phyloP scores from a whole-genome alignment of 1,140 invertebrate species.

The Aphelinus certus region DNA sequence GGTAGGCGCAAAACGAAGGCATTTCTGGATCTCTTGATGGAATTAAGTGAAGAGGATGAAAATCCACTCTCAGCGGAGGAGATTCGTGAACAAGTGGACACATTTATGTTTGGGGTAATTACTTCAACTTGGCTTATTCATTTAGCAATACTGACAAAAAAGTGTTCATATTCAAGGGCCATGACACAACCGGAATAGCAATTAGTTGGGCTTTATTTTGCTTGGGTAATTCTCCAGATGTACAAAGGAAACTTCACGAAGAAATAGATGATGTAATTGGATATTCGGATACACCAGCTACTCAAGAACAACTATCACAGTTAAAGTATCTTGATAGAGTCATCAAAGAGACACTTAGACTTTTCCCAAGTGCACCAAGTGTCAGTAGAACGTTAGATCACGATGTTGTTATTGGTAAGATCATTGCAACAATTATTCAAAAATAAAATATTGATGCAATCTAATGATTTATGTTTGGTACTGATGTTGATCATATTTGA shows the following conservation, averaged over 20 bases:
- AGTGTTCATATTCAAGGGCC: constrained; percentile 53
- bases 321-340: constrained; percentile 73
- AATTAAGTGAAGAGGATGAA: constrained; percentile 66
- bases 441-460: constrained; percentile 46
- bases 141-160: background rate
- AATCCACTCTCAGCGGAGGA: constrained; percentile 70
- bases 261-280: constrained; percentile 72
- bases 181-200: constrained; percentile 73
- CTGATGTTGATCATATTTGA: background rate
- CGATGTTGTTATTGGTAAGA: constrained; percentile 66
- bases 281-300: constrained; percentile 49
- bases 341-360: constrained; percentile 70
- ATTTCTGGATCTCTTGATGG: constrained; percentile 79
- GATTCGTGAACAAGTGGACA: constrained; percentile 78
- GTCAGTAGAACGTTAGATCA: constrained; percentile 66
- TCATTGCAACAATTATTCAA: background rate
- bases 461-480: background rate
- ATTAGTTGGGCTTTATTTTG: constrained; percentile 64
- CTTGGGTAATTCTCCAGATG: constrained; percentile 66
- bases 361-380: constrained; percentile 73
- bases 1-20: constrained; percentile 63
- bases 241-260: constrained; percentile 72
- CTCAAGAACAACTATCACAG: constrained; percentile 63
- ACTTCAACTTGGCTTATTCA: background rate
- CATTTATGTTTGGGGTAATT: constrained; percentile 80